Evolutionary conservation across 2,888 invertebrate genomes (phyloP), one percentile per base, ranked within the genome.

Genomic region (Helicoverpa assulta): DNA sequence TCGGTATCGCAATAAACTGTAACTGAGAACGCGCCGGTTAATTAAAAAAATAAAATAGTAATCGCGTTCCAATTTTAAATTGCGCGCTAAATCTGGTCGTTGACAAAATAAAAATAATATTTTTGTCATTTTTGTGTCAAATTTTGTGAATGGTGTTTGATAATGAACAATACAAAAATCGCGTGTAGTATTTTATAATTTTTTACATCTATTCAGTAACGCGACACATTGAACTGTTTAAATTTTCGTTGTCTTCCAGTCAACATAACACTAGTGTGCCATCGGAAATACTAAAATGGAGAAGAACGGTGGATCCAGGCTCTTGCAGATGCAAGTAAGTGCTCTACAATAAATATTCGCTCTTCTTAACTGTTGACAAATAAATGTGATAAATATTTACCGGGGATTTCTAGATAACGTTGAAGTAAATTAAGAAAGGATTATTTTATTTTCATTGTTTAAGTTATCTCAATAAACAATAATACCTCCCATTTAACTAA

Each of bases 241-340:
- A 85, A 81, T 86, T 85, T 73, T 70, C 54, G 68, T 86, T 78
- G 88, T 89, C 87, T 90, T 91, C 88, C 83, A 85, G 78, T 86
- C 82, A 60, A 53, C n/a, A 40, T 80, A 85, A 80, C 78, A 76
- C 71, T 83, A 75, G 82, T 86, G 86, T 86, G 79, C 71, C 67
- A 64, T 29, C 70, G 40, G 68, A 66, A 55, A 64, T 52, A 6
- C 56, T 67, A 88, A 79, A 75, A 95, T 95, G 95, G 95, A 95
- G 86, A 94, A 92, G 71, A 90, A 82, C 64, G 91, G 92, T 67
- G 94, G 93, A 40, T 95, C 95, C 61, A 89, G 91, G 79, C 90
- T 95, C 40, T 84, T 95, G 86, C 94, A 95, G 79, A 95, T 95
- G 93, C 94, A 95, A 93, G 95, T 94, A 83, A 88, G 89, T 81